phyloP scores from a whole-genome alignment of 2,888 invertebrate species.

The Zonitis immaculata region DNA sequence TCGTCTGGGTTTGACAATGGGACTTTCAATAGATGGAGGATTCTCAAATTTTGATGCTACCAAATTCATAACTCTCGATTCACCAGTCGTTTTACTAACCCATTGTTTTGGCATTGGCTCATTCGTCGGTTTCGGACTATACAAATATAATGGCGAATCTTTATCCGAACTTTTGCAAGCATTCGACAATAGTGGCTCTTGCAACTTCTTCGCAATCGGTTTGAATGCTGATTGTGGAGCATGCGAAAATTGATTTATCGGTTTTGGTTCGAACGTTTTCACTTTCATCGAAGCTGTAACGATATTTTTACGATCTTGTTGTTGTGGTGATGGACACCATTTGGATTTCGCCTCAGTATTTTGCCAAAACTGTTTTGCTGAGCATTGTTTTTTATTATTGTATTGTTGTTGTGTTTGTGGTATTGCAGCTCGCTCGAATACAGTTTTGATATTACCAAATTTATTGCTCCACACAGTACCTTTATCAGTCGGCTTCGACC shows the following conservation, averaged over 20 bases:
- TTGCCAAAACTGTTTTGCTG: conserved; percentile 56
- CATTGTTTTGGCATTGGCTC: conserved; percentile 47
- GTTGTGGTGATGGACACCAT: conserved; percentile 37
- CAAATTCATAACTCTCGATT: conserved; percentile 52
- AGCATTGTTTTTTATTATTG: conserved; percentile 49
- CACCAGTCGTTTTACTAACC: conserved; percentile 47
- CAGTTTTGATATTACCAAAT: conserved; percentile 77
- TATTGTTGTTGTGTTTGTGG: conserved; percentile 46
- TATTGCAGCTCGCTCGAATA: conserved; percentile 64
- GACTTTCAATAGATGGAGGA: conserved; percentile 27
- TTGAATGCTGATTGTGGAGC: conserved; percentile 74
- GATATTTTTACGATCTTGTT: conserved; percentile 37
- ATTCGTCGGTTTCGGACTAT: conserved; percentile 44
- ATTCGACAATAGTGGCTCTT: conserved; percentile 9
- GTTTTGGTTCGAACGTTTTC: conserved; percentile 49
- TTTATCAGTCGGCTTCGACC: conserved; percentile 31
- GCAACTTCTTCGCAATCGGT: conserved; percentile 51
- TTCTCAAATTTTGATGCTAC: conserved; percentile 56
- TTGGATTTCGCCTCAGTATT: conserved; percentile 53
- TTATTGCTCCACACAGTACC: conserved; percentile 69
- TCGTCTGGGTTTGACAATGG: conserved; percentile 31
- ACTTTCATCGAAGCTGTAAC: conserved; percentile 47
- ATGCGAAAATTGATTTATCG: conserved; percentile 70
- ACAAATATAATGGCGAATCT: conserved; percentile 38
- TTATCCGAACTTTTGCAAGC: conserved; percentile 24